phyloP scores from a whole-genome alignment of 92 coral and sea anemone genomes.

The Paramuricea clavata region DNA sequence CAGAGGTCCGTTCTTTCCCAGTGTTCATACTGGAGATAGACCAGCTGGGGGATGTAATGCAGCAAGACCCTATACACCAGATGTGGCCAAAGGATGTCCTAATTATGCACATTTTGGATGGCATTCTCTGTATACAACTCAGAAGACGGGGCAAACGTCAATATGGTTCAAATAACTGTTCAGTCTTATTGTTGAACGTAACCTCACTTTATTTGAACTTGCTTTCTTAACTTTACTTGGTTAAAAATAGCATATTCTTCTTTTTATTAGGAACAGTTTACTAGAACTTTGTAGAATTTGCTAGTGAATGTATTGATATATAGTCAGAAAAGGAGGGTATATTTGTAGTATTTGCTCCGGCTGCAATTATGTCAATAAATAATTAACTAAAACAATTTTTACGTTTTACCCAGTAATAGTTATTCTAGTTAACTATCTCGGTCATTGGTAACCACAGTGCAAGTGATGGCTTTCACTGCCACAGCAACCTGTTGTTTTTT shows the following conservation, averaged over 20 bases:
- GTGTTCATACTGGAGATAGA: constrained; percentile 90
- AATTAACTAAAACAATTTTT: neutral
- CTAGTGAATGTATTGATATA: neutral
- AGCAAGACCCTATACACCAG: constrained; percentile 73
- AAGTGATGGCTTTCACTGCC: no score
- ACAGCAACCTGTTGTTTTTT: no score
- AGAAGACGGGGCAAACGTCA: constrained; percentile 86
- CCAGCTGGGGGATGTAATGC: constrained; percentile 64
- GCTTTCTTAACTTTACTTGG: no score
- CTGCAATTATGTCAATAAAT: neutral
- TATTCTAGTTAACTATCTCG: no score
- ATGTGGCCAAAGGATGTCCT: constrained; percentile 74
- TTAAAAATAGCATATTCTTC: no score
- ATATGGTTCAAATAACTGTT: constrained; percentile 88
- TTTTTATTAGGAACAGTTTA: no score
- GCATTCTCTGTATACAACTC: constrained; percentile 69
- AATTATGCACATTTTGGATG: constrained; percentile 82
- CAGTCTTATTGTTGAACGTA: neutral
- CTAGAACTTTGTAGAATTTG: neutral
- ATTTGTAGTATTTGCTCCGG: neutral
- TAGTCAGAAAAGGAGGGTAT: neutral
- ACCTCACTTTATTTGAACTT: neutral
- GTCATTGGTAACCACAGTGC: no score
- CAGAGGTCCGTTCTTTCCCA: constrained; percentile 92
- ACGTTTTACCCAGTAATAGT: no score